These are phyloP conservation scores for Oligia strigilis DNA, from an alignment of 2,888 invertebrate genomes.

Conservation along the genomic window DNA sequence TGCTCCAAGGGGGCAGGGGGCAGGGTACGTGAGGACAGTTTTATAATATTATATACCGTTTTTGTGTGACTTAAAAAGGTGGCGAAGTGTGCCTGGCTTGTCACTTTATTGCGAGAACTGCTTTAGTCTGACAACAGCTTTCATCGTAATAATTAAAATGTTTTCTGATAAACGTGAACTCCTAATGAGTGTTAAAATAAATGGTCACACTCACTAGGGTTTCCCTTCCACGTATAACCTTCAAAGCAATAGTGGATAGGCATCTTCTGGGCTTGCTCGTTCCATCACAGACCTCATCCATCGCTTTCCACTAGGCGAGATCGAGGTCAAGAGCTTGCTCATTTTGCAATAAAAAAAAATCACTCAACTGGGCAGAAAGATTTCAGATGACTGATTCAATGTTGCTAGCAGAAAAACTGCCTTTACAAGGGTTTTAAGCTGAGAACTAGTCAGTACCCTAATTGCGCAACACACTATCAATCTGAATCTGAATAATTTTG, in stretches of 20 bases:
- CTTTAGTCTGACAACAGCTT: constrained; percentile 20
- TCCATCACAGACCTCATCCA: not conserved
- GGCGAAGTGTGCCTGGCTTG: constrained; percentile 19
- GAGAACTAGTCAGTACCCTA: too few species aligned
- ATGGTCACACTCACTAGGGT: not conserved
- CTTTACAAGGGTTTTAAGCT: too few species aligned
- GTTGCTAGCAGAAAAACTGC: not conserved
- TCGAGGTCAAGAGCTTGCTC: too few species aligned
- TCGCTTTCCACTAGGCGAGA: not conserved
- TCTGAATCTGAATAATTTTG: too few species aligned
- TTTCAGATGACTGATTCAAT: not conserved
- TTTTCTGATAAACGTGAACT: constrained; percentile 20
- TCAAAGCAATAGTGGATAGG: not conserved
- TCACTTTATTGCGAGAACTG: constrained; percentile 39
- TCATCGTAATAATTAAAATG: constrained; percentile 26
- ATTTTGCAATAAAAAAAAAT: not conserved
- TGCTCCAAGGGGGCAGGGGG: constrained; percentile 9
- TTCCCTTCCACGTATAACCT: not conserved
- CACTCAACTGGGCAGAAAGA: not conserved
- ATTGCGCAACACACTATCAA: too few species aligned
- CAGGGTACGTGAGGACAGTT: constrained; percentile 46
- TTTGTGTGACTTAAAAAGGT: constrained; percentile 35
- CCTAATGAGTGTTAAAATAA: constrained; percentile 19
- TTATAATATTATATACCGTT: constrained; percentile 49
- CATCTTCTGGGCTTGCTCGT: not conserved